Evolutionary conservation across 2,888 invertebrate species (phyloP).

Genomic region (Himalopsyche japonica): DNA sequence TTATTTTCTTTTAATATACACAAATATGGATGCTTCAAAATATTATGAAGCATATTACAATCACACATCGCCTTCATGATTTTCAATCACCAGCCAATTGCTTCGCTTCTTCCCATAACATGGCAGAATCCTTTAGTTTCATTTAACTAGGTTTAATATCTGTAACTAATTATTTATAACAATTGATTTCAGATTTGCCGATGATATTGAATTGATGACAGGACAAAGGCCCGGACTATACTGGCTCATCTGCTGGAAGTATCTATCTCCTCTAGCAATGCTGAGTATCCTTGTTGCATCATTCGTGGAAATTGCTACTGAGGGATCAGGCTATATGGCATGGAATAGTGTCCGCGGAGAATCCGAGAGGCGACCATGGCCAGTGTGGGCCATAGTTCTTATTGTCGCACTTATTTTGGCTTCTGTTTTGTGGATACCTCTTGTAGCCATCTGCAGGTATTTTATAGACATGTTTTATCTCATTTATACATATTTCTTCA

Average conservation of each 20-base stretch:
- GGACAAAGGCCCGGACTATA: conserved; percentile 85
- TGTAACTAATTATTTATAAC: background rate
- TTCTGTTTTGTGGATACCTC: conserved; percentile 88
- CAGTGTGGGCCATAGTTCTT: conserved; percentile 78
- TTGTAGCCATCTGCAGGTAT: conserved; percentile 78
- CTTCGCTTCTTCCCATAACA: too few relatives aligned
- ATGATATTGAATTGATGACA: conserved; percentile 95
- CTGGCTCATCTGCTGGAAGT: conserved; percentile 95
- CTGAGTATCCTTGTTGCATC: conserved; percentile 82
- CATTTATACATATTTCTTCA: too few relatives aligned
- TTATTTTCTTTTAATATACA: too few relatives aligned
- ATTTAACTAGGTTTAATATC: too few relatives aligned
- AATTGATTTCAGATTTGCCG: conserved; percentile 73
- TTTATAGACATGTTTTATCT: too few relatives aligned
- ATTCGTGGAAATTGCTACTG: conserved; percentile 75
- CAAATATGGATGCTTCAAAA: too few relatives aligned
- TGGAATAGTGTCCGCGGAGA: conserved; percentile 77
- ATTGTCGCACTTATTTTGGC: conserved; percentile 75
- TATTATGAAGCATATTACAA: too few relatives aligned
- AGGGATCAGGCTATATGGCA: conserved; percentile 83
- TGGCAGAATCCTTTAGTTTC: too few relatives aligned
- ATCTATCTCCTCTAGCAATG: conserved; percentile 88
- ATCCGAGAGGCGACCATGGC: conserved; percentile 82
- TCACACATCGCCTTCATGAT: too few relatives aligned
- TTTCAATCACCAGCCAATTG: too few relatives aligned